phyloP scores from a whole-genome alignment of 2,113 vertebrate species.

The Nesoenas mayeri region DNA sequence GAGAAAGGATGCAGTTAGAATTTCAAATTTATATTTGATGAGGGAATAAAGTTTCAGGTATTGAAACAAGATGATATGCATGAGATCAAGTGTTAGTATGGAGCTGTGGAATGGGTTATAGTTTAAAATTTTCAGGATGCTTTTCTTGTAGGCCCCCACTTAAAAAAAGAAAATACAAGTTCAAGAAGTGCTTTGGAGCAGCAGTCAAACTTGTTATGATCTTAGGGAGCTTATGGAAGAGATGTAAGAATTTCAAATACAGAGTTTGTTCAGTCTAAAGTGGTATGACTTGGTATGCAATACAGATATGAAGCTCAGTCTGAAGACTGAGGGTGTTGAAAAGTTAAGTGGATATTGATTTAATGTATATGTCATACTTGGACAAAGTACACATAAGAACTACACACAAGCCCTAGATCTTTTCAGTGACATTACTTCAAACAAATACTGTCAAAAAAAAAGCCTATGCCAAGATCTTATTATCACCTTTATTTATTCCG shows the following conservation, averaged over 20 bases:
- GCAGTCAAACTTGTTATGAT: background rate
- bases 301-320: background rate
- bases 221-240: background rate
- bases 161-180: background rate
- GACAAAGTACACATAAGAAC: background rate
- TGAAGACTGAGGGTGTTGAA: background rate
- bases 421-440: background rate
- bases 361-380: background rate
- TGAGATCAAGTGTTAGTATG: background rate
- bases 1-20: background rate
- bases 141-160: background rate
- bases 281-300: background rate
- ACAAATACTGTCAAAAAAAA: background rate
- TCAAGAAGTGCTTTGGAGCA: background rate
- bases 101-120: background rate
- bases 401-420: background rate
- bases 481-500: background rate
- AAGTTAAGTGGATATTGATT: background rate
- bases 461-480: background rate
- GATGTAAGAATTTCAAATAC: background rate
- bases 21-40: background rate
- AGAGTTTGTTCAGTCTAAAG: background rate
- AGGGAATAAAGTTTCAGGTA: background rate
- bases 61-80: background rate
- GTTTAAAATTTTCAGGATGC: background rate